These are phyloP conservation scores for Peromyscus nudipes DNA, from an alignment of 2,797 vertebrate species.

Conservation along the genomic window DNA sequence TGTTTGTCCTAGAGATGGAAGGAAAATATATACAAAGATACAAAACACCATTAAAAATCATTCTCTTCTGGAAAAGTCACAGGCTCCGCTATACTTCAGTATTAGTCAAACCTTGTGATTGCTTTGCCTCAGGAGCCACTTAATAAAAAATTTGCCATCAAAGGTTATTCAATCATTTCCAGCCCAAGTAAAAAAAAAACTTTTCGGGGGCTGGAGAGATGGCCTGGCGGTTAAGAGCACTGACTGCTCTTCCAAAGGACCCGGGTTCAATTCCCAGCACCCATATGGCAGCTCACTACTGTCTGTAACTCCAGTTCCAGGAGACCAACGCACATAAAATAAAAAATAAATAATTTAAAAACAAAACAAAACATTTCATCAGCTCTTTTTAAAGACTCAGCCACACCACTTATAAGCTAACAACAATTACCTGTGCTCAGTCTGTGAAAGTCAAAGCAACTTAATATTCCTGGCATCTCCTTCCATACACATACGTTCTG, in stretches of 20 bases:
- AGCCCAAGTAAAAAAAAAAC: background rate
- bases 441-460: background rate
- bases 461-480: background rate
- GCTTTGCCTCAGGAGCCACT: background rate
- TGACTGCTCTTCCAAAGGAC: no score
- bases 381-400: slow-evolving; percentile 18
- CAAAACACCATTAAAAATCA: background rate
- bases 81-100: background rate
- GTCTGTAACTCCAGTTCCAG: no score
- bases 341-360: no score
- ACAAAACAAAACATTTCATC: background rate
- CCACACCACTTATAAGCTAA: background rate
- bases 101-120: background rate
- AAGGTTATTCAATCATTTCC: slow-evolving; percentile 22
- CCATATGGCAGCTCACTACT: no score
- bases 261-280: no score
- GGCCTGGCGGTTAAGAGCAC: no score
- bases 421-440: background rate
- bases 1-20: slow-evolving; percentile 94
- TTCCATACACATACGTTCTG: background rate
- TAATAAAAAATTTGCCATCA: background rate
- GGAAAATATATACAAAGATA: background rate
- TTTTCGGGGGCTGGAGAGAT: no score
- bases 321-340: no score
- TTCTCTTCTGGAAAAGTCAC: background rate